Percentiles rank a stretch among this genome's conserved stretches.
These are phyloP conservation scores for Athalia circularis DNA, from an alignment of 2,888 invertebrate species.

Conservation along the genomic window DNA sequence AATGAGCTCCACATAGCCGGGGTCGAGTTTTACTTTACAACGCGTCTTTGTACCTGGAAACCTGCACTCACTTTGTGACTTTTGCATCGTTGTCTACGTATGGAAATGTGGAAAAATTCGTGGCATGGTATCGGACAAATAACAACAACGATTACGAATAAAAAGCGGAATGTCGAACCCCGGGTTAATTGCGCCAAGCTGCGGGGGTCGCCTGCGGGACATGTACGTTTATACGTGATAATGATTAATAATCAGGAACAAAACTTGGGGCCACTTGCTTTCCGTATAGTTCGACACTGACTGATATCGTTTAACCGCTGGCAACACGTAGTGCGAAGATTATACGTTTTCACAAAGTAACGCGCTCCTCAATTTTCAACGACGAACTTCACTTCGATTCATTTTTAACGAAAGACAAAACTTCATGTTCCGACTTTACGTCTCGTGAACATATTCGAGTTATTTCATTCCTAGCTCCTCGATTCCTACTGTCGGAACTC, in stretches of 20 bases:
- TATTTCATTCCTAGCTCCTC: no score
- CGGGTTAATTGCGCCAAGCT: constrained; percentile 27
- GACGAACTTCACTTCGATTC: no score
- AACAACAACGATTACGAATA: constrained; percentile 1
- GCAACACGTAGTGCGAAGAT: constrained; percentile 6
- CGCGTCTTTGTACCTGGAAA: neutral
- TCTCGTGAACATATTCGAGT: no score
- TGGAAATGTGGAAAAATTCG: neutral
- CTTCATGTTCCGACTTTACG: no score
- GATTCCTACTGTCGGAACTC: no score
- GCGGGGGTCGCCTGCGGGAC: constrained; percentile 11
- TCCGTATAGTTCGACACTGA: constrained; percentile 20
- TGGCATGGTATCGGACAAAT: neutral
- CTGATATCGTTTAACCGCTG: constrained; percentile 4
- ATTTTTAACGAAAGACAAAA: no score
- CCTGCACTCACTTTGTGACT: no score
- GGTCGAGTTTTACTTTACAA: neutral
- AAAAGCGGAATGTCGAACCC: neutral
- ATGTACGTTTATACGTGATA: constrained; percentile 13
- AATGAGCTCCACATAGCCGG: neutral
- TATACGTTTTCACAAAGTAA: neutral
- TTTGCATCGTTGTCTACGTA: no score
- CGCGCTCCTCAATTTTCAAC: no score
- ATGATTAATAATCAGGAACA: constrained; percentile 30
- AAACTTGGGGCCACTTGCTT: constrained; percentile 6